These are phyloP conservation scores for Drosophila micromelanica DNA, from an alignment of 1,140 invertebrate genomes.

Conservation along the genomic window DNA sequence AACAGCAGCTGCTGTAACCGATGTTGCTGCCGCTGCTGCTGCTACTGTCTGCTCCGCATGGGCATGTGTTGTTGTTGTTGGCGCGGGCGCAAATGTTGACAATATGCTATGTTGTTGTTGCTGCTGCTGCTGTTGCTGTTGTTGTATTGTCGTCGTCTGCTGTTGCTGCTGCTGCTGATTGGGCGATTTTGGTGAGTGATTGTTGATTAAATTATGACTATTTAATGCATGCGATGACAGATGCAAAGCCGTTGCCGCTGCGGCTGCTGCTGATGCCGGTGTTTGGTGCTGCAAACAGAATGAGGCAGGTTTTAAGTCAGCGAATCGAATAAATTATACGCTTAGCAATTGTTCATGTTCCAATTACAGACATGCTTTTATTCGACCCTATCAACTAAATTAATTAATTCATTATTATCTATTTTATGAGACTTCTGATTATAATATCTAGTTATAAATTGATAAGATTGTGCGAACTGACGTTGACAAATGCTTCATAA, in stretches of 20 bases:
- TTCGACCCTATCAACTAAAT: not conserved
- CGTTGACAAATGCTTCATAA: not conserved
- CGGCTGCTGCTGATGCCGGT: conserved; percentile 45
- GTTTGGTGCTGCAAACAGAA: conserved; percentile 65
- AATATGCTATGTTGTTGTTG: conserved; percentile 48
- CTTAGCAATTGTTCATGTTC: not conserved
- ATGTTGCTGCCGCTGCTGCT: conserved; percentile 22
- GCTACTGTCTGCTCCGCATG: conserved; percentile 29
- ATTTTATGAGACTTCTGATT: not conserved
- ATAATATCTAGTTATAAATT: conserved; percentile 2
- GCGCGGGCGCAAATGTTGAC: conserved; percentile 70
- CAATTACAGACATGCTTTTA: not conserved
- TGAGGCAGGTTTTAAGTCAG: conserved; percentile 21
- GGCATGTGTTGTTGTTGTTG: conserved; percentile 44
- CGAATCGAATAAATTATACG: not conserved
- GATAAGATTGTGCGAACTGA: conserved; percentile 11
- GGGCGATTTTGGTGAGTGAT: conserved; percentile 84
- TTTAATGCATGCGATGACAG: conserved; percentile 83
- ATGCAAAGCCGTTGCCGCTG: conserved; percentile 69
- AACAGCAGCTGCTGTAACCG: conserved; percentile 71
- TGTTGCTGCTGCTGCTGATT: conserved; percentile 76
- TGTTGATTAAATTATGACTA: conserved; percentile 84
- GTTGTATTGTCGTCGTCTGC: conserved; percentile 48
- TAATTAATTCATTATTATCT: conserved; percentile 18
- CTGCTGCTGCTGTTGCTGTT: conserved; percentile 45